These are phyloP conservation scores for Maniola jurtina DNA, from an alignment of 1,140 invertebrate genomes.

Conservation along the genomic window DNA sequence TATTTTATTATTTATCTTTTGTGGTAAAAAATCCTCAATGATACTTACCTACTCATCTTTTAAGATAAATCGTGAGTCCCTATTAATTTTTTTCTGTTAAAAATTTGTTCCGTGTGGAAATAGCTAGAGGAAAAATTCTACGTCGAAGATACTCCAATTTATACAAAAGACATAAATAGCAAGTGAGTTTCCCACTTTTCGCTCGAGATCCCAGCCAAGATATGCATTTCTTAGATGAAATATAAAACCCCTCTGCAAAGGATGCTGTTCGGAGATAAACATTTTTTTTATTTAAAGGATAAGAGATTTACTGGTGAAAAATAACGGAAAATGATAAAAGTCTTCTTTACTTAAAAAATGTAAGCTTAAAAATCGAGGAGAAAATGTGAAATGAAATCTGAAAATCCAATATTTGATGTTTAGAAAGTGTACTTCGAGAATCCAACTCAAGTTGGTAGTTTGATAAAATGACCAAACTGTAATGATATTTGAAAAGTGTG, in stretches of 20 bases:
- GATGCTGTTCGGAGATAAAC: slow-evolving; percentile 11
- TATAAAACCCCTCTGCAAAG: slow-evolving; percentile 6
- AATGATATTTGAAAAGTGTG: no score
- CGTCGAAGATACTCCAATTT: slow-evolving; percentile 9
- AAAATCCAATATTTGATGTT: neutral
- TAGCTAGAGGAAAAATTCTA: neutral
- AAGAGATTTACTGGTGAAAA: slow-evolving; percentile 9
- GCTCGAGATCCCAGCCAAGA: slow-evolving; percentile 20
- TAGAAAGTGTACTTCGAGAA: neutral
- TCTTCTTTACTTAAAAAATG: slow-evolving; percentile 2
- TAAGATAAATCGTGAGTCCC: no score
- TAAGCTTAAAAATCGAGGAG: neutral
- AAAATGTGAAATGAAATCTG: neutral
- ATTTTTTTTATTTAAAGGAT: slow-evolving; percentile 11
- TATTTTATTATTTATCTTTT: no score
- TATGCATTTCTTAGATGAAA: slow-evolving; percentile 18
- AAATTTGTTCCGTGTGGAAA: neutral
- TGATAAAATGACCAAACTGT: no score
- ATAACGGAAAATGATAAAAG: neutral
- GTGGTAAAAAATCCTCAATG: no score
- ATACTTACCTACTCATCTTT: no score
- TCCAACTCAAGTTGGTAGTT: no score
- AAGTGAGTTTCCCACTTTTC: slow-evolving; percentile 20
- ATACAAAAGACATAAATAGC: slow-evolving; percentile 12
- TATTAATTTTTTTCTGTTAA: no score